phyloP scores from a whole-genome alignment of 2,888 invertebrate species.

The Dynastes hyllus region DNA sequence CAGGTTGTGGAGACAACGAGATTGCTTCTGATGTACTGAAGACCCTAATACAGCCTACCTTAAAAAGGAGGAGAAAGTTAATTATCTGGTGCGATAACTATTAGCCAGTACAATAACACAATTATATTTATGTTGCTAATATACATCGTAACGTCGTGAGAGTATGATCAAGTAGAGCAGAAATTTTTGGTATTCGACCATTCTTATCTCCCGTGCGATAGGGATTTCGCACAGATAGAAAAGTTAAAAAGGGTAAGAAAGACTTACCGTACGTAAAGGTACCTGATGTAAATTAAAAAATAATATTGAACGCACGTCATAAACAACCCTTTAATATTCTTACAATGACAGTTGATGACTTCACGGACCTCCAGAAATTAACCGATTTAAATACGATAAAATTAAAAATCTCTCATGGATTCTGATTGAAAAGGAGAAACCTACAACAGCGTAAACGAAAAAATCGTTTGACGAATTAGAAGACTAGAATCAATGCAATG shows the following conservation, averaged over 20 bases:
- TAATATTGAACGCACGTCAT: neutral
- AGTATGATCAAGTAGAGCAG: constrained; percentile 29
- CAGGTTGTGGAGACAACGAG: neutral
- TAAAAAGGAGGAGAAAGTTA: neutral
- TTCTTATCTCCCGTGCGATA: constrained; percentile 30
- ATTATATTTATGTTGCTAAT: neutral
- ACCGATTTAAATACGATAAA: neutral
- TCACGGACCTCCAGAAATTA: neutral
- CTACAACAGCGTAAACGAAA: neutral
- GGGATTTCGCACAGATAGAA: constrained; percentile 31
- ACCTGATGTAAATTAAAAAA: neutral
- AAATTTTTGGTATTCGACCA: constrained; percentile 38
- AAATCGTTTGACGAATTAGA: neutral
- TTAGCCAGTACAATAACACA: constrained; percentile 28
- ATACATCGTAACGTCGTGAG: neutral
- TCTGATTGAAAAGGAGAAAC: neutral
- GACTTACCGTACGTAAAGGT: neutral
- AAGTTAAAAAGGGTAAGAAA: constrained; percentile 21
- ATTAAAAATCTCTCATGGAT: constrained; percentile 1
- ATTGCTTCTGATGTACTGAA: neutral
- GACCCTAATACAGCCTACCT: neutral
- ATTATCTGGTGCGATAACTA: constrained; percentile 9
- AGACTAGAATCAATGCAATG: neutral
- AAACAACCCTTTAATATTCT: constrained; percentile 14
- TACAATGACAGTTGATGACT: neutral